A percentile compares a stretch with the other conserved stretches of the same genome.
phyloP scores from a whole-genome alignment of 2,888 invertebrate species.

The Synanthedon tipuliformis region DNA sequence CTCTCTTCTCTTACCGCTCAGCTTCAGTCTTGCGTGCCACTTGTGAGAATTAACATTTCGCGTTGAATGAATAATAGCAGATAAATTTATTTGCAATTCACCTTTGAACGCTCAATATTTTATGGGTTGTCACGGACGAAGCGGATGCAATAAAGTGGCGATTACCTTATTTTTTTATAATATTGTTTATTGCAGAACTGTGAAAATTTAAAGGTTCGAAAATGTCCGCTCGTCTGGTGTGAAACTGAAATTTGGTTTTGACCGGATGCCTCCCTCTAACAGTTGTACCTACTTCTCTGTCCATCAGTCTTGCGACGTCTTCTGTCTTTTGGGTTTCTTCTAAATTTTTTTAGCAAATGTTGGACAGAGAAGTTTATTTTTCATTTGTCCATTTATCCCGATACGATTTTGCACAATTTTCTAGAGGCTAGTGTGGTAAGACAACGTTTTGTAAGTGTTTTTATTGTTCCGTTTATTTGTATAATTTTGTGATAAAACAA shows the following conservation, averaged over 20 bases:
- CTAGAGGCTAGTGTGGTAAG: slow-evolving; percentile 19
- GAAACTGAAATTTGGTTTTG: no score
- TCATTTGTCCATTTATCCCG: slow-evolving; percentile 5
- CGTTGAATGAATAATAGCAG: no score
- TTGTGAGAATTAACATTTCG: no score
- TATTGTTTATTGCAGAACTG: slow-evolving; percentile 62
- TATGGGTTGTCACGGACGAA: slow-evolving; percentile 10
- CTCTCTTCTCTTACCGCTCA: slow-evolving; percentile 7
- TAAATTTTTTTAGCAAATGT: slow-evolving; percentile 43
- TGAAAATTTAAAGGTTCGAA: slow-evolving; percentile 61
- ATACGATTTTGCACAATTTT: slow-evolving; percentile 18
- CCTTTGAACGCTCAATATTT: no score
- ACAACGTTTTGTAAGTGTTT: slow-evolving; percentile 47
- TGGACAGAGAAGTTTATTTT: slow-evolving; percentile 28
- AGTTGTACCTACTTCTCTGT: slow-evolving; percentile 25
- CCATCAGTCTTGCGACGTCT: slow-evolving; percentile 39
- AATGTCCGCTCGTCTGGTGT: slow-evolving; percentile 43
- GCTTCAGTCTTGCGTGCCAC: background rate
- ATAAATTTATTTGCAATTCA: no score
- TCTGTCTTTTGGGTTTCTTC: slow-evolving; percentile 14
- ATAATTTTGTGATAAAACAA: slow-evolving; percentile 29
- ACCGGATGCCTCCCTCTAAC: slow-evolving; percentile 11
- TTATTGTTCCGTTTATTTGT: slow-evolving; percentile 32
- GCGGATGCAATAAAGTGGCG: slow-evolving; percentile 62
- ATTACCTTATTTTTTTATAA: slow-evolving; percentile 43